These are phyloP conservation scores for Passer montanus DNA, from an alignment of 2,113 vertebrate genomes.

Conservation along the genomic window DNA sequence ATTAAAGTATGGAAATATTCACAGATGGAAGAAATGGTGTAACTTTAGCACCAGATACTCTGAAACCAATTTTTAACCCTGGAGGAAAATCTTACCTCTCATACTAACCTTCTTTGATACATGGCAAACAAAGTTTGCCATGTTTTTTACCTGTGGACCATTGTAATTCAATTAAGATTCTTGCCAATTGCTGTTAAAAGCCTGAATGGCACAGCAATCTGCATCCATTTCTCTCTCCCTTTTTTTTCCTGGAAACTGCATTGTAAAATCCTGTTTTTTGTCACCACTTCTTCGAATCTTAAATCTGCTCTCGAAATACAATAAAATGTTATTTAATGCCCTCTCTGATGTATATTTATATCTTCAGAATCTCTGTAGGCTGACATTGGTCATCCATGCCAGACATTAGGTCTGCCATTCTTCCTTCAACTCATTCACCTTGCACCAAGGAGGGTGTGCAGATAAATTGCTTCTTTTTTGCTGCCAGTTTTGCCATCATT, in stretches of 20 bases:
- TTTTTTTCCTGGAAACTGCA: neutral
- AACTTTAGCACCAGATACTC: neutral
- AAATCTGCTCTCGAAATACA: neutral
- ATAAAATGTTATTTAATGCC: neutral
- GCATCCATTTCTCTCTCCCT: neutral
- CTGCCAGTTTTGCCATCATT: neutral
- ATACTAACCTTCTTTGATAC: neutral
- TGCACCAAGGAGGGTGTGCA: neutral
- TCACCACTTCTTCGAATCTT: neutral
- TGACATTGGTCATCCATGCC: neutral
- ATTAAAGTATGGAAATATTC: neutral
- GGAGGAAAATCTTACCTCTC: neutral
- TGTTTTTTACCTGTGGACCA: neutral
- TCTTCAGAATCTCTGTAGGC: neutral
- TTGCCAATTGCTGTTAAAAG: neutral
- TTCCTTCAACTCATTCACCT: neutral
- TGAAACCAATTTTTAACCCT: neutral
- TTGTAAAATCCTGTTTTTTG: neutral
- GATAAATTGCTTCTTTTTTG: neutral
- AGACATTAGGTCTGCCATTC: neutral
- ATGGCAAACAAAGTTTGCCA: neutral
- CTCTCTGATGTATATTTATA: neutral
- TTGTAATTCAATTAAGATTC: neutral
- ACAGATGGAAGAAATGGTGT: neutral
- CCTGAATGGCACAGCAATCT: neutral